These are phyloP conservation scores for Crepidodera aurea DNA, from an alignment of 2,888 invertebrate species.

Conservation along the genomic window DNA sequence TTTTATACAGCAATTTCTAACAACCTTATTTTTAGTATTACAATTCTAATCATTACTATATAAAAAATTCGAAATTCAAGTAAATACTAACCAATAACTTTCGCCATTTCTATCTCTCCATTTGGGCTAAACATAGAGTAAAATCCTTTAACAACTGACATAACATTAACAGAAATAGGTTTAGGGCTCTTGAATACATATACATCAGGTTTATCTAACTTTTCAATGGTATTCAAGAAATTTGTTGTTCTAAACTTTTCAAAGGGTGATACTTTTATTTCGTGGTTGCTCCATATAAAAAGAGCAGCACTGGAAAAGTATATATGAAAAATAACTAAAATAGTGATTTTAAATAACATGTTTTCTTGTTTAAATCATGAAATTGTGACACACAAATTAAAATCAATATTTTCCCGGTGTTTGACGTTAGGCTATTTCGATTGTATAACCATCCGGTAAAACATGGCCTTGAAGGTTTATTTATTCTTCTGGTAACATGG, in stretches of 20 bases:
- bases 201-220: slow-evolving; percentile 52
- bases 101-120: slow-evolving; percentile 51
- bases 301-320: slow-evolving; percentile 44
- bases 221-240: slow-evolving; percentile 49
- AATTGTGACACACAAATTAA: not conserved
- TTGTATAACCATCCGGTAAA: not conserved
- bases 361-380: not conserved
- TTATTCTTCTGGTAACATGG: too few relatives aligned
- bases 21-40: not conserved
- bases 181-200: slow-evolving; percentile 51
- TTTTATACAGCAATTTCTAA: not conserved
- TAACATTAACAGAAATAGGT: slow-evolving; percentile 48
- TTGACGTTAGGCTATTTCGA: not conserved
- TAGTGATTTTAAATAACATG: slow-evolving; percentile 17
- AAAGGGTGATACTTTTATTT: slow-evolving; percentile 55
- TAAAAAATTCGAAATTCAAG: too few relatives aligned
- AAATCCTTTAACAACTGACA: slow-evolving; percentile 49
- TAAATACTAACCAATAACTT: slow-evolving; percentile 53
- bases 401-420: slow-evolving; percentile 8
- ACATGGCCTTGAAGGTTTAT: too few relatives aligned
- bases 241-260: slow-evolving; percentile 54
- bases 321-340: slow-evolving; percentile 34
- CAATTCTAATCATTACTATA: too few relatives aligned
- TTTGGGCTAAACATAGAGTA: slow-evolving; percentile 56
- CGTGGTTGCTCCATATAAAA: slow-evolving; percentile 51